These are phyloP conservation scores for Pluvianellus socialis DNA, from an alignment of 2,113 vertebrate species.

Conservation along the genomic window DNA sequence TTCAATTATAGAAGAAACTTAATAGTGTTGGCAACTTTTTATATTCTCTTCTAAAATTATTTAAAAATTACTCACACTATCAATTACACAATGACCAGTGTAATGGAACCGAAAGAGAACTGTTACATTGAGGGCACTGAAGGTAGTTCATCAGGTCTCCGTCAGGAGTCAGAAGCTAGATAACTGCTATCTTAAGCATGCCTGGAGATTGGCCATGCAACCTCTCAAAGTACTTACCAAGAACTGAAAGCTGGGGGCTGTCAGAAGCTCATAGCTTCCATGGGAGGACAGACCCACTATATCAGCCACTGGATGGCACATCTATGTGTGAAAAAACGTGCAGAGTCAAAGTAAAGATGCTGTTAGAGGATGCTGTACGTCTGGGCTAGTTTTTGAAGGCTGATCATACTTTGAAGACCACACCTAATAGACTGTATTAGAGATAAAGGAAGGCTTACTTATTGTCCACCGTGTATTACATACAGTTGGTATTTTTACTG, in stretches of 20 bases:
- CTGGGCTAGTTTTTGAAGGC: not conserved
- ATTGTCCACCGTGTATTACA: not conserved
- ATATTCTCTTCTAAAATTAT: not conserved
- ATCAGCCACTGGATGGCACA: not conserved
- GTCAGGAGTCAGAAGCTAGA: not conserved
- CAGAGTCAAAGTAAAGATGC: not conserved
- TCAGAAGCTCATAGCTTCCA: not conserved
- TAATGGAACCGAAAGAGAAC: not conserved
- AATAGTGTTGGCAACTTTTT: not conserved
- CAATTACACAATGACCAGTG: not conserved
- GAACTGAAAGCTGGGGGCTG: not conserved
- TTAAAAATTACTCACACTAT: not conserved
- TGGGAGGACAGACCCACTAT: not conserved
- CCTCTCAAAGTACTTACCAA: not conserved
- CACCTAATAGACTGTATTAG: not conserved
- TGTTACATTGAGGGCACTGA: too few relatives aligned
- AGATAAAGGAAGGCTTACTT: not conserved
- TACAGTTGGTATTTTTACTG: not conserved
- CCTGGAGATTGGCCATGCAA: not conserved
- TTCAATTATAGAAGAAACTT: not conserved
- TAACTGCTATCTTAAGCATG: not conserved
- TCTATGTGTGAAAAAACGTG: fast-evolving
- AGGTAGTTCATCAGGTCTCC: not conserved
- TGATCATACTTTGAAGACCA: not conserved
- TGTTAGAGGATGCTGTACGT: not conserved